Percentiles rank a stretch among this genome's conserved stretches.
Evolutionary conservation across 2,888 invertebrate genomes (phyloP).

Genomic region (Leptinotarsa juncta): DNA sequence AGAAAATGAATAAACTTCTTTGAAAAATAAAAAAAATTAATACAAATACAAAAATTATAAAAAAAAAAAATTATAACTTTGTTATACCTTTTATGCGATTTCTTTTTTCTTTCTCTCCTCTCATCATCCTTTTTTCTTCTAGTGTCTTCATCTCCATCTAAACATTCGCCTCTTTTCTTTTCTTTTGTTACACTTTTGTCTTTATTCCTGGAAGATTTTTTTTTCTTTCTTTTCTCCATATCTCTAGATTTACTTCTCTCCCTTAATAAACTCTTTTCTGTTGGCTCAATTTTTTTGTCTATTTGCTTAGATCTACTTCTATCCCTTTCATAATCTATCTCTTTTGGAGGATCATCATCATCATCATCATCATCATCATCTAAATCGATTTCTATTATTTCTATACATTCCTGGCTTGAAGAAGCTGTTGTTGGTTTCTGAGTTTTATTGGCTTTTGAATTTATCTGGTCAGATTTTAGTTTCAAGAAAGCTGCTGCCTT

Average conservation of each 20-base stretch:
- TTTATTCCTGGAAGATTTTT: slow-evolving; percentile 41
- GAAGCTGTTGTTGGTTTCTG: slow-evolving; percentile 32
- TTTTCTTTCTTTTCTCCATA: slow-evolving; percentile 57
- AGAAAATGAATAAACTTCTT: slow-evolving; percentile 17
- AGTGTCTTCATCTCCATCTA: slow-evolving; percentile 48
- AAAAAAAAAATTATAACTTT: neutral
- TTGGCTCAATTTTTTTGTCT: neutral
- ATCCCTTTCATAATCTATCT: slow-evolving; percentile 24
- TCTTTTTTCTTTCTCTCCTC: slow-evolving; percentile 65
- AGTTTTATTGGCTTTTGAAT: neutral
- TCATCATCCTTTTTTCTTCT: slow-evolving; percentile 40
- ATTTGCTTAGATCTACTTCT: slow-evolving; percentile 14
- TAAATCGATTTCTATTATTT: slow-evolving; percentile 43
- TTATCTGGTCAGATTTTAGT: slow-evolving; percentile 54
- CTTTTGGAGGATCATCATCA: slow-evolving; percentile 29
- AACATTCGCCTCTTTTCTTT: slow-evolving; percentile 32
- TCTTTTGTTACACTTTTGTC: slow-evolving; percentile 35
- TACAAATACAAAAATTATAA: neutral
- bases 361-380: neutral
- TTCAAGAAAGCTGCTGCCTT: slow-evolving; percentile 84
- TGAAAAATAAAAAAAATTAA: neutral
- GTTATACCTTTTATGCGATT: slow-evolving; percentile 66
- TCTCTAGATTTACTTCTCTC: slow-evolving; percentile 31
- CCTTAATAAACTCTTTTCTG: neutral
- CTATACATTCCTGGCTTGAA: slow-evolving; percentile 49